Percentiles rank a stretch among this genome's conserved stretches.
These are phyloP conservation scores for Pygocentrus nattereri DNA, from an alignment of 2,797 vertebrate species.

Conservation along the genomic window DNA sequence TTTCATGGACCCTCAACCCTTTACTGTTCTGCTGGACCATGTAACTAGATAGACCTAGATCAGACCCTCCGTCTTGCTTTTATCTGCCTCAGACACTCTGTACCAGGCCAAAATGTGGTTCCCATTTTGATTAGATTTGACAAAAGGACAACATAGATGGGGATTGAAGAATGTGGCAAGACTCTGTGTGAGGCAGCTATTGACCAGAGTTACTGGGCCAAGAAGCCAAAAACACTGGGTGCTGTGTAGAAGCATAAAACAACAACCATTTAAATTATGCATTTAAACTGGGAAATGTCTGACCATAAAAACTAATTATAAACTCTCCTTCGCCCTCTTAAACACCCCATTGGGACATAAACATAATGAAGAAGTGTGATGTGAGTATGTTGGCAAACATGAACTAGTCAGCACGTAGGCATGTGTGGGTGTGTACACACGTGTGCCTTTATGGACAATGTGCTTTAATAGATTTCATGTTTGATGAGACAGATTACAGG, in stretches of 20 bases:
- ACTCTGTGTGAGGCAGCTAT: constrained; percentile 7
- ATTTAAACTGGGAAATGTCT: constrained; percentile 29
- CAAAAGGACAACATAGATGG: constrained; percentile 34
- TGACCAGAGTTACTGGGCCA: constrained; percentile 12
- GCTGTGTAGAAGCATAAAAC: constrained; percentile 4
- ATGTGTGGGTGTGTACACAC: constrained; percentile 15
- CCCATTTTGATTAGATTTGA: constrained; percentile 43
- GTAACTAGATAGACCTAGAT: constrained; percentile 40
- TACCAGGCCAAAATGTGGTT: constrained; percentile 30
- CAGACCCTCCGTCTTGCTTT: constrained; percentile 38
- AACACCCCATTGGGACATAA: constrained; percentile 10
- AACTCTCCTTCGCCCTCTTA: neutral
- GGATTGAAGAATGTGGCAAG: constrained; percentile 1
- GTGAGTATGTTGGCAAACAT: neutral
- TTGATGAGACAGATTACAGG: neutral
- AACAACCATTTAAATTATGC: too few species aligned
- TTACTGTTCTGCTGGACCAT: constrained; percentile 14
- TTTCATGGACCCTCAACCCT: constrained; percentile 11
- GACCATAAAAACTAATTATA: constrained; percentile 34
- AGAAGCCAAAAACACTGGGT: neutral
- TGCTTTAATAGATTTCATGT: neutral
- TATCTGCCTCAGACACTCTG: constrained; percentile 30
- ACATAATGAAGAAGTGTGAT: constrained; percentile 23
- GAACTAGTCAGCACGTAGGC: neutral
- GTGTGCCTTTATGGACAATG: neutral